phyloP scores from a whole-genome alignment of 2,797 vertebrate genomes.

The Sebastes glaucus region DNA sequence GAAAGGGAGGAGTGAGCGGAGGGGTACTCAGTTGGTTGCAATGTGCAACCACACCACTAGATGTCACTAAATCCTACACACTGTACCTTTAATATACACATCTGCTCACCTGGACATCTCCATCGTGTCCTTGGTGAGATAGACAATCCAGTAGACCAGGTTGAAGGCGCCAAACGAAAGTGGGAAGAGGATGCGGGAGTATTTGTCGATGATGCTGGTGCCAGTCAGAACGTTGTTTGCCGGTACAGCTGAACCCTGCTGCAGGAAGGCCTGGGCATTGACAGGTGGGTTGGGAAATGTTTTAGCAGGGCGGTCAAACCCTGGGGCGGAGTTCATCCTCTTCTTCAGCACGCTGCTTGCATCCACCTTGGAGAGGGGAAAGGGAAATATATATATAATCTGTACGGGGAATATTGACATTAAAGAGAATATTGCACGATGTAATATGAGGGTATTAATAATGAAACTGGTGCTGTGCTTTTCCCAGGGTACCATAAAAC shows the following conservation, averaged over 20 bases:
- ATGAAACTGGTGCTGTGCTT: constrained; percentile 13
- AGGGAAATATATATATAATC: background rate
- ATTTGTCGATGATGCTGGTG: constrained; percentile 97
- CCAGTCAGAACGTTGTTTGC: constrained; percentile 81
- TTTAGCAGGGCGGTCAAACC: constrained; percentile 80
- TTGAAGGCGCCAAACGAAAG: constrained; percentile 97
- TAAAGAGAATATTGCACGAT: constrained; percentile 27
- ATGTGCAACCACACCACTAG: too few species aligned
- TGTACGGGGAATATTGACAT: constrained; percentile 3
- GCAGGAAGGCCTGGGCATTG: constrained; percentile 74
- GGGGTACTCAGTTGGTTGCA: too few species aligned
- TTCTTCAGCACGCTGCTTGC: constrained; percentile 90
- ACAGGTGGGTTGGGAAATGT: constrained; percentile 79
- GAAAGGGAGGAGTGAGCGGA: too few species aligned
- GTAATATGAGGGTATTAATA: constrained; percentile 26
- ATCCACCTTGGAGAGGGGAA: constrained; percentile 76
- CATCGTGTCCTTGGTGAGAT: constrained; percentile 98
- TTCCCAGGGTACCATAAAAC: constrained; percentile 5
- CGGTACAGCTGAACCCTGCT: constrained; percentile 78
- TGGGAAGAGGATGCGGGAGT: constrained; percentile 96
- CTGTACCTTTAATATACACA: background rate
- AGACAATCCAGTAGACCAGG: constrained; percentile 97
- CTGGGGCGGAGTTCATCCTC: constrained; percentile 86
- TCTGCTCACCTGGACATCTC: constrained; percentile 86
- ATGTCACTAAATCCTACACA: too few species aligned